Base-by-base conservation (phyloP, 2,888 invertebrate species). In the Amphimallon solstitiale region DNA sequence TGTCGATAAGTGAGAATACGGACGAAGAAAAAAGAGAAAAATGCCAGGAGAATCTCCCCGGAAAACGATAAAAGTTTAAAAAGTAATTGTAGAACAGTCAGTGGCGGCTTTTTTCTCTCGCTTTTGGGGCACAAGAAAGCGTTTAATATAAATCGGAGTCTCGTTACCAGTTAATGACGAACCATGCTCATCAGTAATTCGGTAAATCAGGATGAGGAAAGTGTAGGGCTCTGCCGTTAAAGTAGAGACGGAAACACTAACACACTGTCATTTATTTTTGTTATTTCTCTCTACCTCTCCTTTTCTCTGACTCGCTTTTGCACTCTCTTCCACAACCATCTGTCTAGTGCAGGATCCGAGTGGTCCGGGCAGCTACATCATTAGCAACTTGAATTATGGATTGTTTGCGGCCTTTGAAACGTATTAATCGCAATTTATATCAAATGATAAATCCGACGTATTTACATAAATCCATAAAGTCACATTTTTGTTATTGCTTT, bases 331-430 rank as follows among this genome's bases (percentile, higher is more conserved):
- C 75, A 72, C 78, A 80, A 75, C 73, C 78, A 80, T 80, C 79
- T 76, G 79, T 80, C 80, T 80, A 78, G 71, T 76, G 76, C 79
- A 80, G 80, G 75, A 76, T 75, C 76, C 77, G 77, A 76, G 78
- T 80, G 79, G 76, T 78, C 75, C 75, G 78, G 79, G 80, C 78
- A 77, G 75, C 79, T 73, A 75, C 77, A 80, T 81, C 81, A 81
- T 81, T 81, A 81, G 80, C 78, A 78, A 79, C 74, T 78, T 81
- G 80, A 81, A 80, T 81, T 81, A 81, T 81, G 80, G 81, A 80
- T 80, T 81, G 80, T 80, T 80, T 81, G 80, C 76, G 72, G 72
- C 72, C 71, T 75, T 75, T 75, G 73, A 73, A 76, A 76, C 73
- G 75, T 76, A 77, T 76, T 76, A 76, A 76, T 73, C 72, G 69